Percentiles rank a stretch among this genome's conserved stretches.
Conservation (phyloP, 1,140 invertebrate species). For the Scaptomyza pallida region DNA sequence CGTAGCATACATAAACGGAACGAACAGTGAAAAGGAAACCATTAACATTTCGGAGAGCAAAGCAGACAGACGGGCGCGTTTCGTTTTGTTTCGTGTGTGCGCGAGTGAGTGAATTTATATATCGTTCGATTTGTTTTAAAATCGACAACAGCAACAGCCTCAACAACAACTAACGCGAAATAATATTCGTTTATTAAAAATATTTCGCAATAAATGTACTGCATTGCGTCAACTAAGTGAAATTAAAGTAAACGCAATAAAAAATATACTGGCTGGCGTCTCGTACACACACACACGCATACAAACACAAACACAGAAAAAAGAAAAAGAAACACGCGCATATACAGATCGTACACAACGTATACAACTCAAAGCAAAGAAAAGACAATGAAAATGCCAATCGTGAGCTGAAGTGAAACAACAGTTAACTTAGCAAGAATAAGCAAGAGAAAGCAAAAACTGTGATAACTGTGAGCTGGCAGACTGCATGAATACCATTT, state of each 20-base stretch:
- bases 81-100: slow-evolving; percentile 45
- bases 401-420: slow-evolving; percentile 66
- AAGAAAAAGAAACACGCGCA: slow-evolving; percentile 22
- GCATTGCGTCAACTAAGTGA: slow-evolving; percentile 50
- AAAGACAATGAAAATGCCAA: slow-evolving; percentile 62
- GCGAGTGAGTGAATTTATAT: slow-evolving; percentile 37
- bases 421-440: slow-evolving; percentile 38
- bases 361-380: slow-evolving; percentile 21
- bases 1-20: slow-evolving; percentile 38
- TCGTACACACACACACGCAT: slow-evolving; percentile 16
- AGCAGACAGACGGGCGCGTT: slow-evolving; percentile 57
- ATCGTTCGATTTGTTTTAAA: slow-evolving; percentile 77
- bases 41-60: slow-evolving; percentile 58
- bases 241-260: slow-evolving; percentile 33
- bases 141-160: slow-evolving; percentile 40
- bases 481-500: slow-evolving; percentile 53
- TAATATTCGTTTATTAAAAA: slow-evolving; percentile 49
- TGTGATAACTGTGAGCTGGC: slow-evolving; percentile 52
- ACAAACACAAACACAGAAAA: slow-evolving; percentile 14
- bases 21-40: slow-evolving; percentile 32
- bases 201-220: slow-evolving; percentile 58
- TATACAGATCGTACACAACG: slow-evolving; percentile 47
- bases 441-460: slow-evolving; percentile 42
- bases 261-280: slow-evolving; percentile 28
- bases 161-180: slow-evolving; percentile 28